Evolutionary conservation across 2,888 invertebrate genomes (phyloP), one percentile per base, ranked within the genome.

Genomic region (Gandaritis pyraliata): DNA sequence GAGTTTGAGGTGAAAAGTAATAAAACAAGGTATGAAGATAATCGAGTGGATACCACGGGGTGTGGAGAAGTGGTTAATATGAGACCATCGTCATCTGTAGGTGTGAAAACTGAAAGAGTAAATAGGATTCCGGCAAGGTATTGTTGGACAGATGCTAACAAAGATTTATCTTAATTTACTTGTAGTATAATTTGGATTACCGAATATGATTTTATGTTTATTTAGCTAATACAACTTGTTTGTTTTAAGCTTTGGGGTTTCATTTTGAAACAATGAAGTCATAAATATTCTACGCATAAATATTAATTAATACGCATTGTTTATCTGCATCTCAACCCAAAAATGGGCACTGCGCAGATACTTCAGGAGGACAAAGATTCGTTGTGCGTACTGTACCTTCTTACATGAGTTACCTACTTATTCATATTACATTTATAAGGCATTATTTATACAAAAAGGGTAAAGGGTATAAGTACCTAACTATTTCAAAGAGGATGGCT

Each of bases 141-240:
- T 70, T 90, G 90, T 66, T 92, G 91, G 91, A 90, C 90, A 0
- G 91, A 90, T 61, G 75, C 81, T 1, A 77, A 68, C 65, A 77
- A 75, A 30, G 62, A 68, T 52, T 68, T 18, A 58, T 48, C 4
- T n/a, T 41, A 53, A 12, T 36, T 15, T 41, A 33, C n/a, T 23
- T 53, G 13, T 45, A 47, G 46, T 46, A 51, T 13, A 30, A 49
- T 16, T 16, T 12, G n/a, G n/a, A 13, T 33, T 5, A 43, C 11
- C 1, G 15, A 11, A 11, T 60, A 30, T 55, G 29, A 46, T 55
- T 60, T 55, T 50, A 46, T 33, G 30, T 13, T 53, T 52, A 53
- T 48, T 57, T 52, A 52, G 16, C 8, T 13, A 53, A 15, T 58
- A 58, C 43, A 58, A 30, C 30, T 52, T 13, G 2, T 36, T 39